A percentile compares a stretch with the other conserved stretches of the same genome.
Conservation (phyloP, 2,888 invertebrate genomes). For the Geophilus truncorum region DNA sequence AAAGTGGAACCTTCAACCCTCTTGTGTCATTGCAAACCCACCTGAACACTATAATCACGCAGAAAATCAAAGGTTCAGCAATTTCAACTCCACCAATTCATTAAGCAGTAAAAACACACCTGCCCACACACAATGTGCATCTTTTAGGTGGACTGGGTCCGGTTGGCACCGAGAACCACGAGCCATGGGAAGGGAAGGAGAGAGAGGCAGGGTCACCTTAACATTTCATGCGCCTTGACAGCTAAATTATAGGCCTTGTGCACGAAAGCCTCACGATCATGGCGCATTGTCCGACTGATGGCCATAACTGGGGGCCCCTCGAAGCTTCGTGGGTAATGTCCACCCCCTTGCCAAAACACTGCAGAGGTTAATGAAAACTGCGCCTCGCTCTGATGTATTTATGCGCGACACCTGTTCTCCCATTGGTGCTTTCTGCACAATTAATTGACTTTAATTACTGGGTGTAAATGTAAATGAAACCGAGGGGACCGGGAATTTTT, state of each 20-base stretch:
- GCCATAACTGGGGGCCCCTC: conserved; percentile 29
- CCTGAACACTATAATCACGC: background rate
- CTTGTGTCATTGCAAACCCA: background rate
- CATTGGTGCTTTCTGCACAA: background rate
- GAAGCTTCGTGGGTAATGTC: background rate
- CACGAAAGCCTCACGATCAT: conserved; percentile 28
- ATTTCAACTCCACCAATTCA: background rate
- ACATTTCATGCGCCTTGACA: conserved; percentile 33
- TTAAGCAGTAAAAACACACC: background rate
- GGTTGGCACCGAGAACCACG: background rate
- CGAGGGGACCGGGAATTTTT: background rate
- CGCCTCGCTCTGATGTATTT: background rate
- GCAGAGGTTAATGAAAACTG: conserved; percentile 6
- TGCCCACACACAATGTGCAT: conserved; percentile 6
- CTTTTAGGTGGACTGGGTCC: background rate
- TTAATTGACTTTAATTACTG: conserved; percentile 31
- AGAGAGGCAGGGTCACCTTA: conserved; percentile 33
- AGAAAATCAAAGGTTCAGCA: background rate
- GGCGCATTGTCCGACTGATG: conserved; percentile 31
- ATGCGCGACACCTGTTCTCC: conserved; percentile 5
- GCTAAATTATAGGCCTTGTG: conserved; percentile 30
- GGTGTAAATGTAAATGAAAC: conserved; percentile 28
- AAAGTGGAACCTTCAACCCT: background rate
- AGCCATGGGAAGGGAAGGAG: conserved; percentile 7
- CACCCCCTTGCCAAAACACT: conserved; percentile 5